Conservation (phyloP, 2,113 vertebrate species). For the Zosterops lateralis region DNA sequence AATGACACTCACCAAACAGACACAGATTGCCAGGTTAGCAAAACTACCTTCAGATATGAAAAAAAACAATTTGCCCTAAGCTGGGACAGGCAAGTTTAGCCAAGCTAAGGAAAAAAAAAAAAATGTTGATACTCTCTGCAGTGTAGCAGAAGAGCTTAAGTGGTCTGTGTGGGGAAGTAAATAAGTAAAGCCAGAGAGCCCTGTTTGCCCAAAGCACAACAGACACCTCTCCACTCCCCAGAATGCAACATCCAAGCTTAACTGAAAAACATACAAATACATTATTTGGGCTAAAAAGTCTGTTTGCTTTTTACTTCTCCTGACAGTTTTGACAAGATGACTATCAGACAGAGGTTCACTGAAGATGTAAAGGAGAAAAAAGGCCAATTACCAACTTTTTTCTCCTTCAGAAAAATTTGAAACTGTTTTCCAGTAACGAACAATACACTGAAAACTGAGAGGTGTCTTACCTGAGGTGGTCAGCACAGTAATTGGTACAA, state of each 20-base stretch:
- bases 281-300: neutral
- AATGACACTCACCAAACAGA: neutral
- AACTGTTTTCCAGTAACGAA: neutral
- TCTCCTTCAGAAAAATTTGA: neutral
- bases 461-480: neutral
- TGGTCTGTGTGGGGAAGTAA: neutral
- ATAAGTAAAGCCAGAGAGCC: neutral
- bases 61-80: neutral
- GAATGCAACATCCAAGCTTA: neutral
- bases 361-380: constrained; percentile 1
- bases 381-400: neutral
- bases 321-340: constrained; percentile 29
- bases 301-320: constrained; percentile 5
- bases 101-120: neutral
- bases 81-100: neutral
- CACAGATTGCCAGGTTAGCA: neutral
- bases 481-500: neutral
- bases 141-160: neutral
- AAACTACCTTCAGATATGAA: neutral
- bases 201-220: neutral
- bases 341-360: neutral
- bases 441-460: neutral
- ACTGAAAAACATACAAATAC: neutral
- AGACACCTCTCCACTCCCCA: neutral
- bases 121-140: neutral